Evolutionary conservation across 2,888 invertebrate genomes (phyloP).

Genomic region (Stenodera caucasica): DNA sequence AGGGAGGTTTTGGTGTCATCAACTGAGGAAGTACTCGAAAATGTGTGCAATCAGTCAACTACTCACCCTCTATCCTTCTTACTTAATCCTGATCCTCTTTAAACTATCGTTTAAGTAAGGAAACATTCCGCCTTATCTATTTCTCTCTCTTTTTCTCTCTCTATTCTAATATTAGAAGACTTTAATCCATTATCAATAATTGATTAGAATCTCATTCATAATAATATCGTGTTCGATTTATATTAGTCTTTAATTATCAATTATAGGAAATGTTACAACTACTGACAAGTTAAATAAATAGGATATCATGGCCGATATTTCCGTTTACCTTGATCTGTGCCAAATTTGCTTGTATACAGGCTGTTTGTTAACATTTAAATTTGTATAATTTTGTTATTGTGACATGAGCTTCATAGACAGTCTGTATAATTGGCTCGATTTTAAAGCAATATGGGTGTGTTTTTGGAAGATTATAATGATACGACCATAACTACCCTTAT

Average conservation of each 20-base stretch:
- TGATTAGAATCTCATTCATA: background rate
- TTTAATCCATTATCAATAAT: constrained; percentile 5
- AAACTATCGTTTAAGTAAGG: constrained; percentile 1
- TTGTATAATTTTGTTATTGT: no score
- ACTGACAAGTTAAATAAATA: constrained; percentile 36
- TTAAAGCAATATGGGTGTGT: background rate
- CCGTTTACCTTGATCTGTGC: constrained; percentile 42
- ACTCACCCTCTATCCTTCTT: constrained; percentile 26
- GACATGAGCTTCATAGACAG: no score
- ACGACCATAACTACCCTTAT: constrained; percentile 24
- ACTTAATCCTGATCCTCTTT: constrained; percentile 16
- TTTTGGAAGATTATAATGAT: constrained; percentile 11
- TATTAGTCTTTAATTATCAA: constrained; percentile 7
- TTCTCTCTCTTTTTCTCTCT: no score
- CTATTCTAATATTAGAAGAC: background rate
- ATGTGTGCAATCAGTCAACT: constrained; percentile 44
- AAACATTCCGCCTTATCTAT: background rate
- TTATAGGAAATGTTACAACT: constrained; percentile 15
- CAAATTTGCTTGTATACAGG: constrained; percentile 17
- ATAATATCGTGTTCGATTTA: constrained; percentile 7
- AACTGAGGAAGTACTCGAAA: constrained; percentile 40
- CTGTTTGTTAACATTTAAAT: no score
- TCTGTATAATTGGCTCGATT: no score
- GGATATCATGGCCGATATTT: constrained; percentile 47
- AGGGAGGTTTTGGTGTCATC: constrained; percentile 36